phyloP scores from a whole-genome alignment of 2,888 invertebrate genomes.

The Pristionchus fissidentatus region DNA sequence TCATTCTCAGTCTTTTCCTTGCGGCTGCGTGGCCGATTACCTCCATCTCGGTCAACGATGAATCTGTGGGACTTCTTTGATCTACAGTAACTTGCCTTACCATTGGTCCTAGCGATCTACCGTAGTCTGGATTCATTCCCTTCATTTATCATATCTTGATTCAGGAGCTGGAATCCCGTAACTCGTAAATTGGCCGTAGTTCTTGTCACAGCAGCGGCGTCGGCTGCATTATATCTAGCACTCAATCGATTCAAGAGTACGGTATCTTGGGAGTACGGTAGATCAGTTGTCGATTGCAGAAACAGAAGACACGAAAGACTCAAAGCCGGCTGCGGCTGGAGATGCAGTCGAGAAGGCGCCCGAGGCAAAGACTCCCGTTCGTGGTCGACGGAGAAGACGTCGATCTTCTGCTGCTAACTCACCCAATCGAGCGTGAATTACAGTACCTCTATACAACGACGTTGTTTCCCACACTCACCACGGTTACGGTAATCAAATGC shows the following conservation, averaged over 20 bases:
- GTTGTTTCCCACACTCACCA: conserved; percentile 21
- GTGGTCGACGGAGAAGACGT: conserved; percentile 22
- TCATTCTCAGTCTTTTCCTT: conserved; percentile 39
- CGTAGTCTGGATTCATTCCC: neutral
- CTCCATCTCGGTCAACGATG: conserved; percentile 8
- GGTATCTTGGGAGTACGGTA: neutral
- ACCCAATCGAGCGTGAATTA: too few relatives aligned
- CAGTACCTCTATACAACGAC: too few relatives aligned
- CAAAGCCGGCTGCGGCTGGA: conserved; percentile 13
- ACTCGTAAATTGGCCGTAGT: conserved; percentile 41
- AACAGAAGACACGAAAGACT: conserved; percentile 17
- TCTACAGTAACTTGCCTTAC: neutral
- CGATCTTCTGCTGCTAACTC: conserved; percentile 20
- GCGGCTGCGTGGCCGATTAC: conserved; percentile 28
- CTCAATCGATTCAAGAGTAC: conserved; percentile 32
- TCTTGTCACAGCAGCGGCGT: conserved; percentile 22
- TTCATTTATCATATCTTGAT: neutral
- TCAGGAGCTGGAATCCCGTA: conserved; percentile 41
- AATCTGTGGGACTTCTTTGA: conserved; percentile 33
- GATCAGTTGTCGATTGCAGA: neutral
- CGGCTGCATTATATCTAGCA: conserved; percentile 31
- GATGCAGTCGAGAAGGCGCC: neutral
- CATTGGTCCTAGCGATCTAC: too few relatives aligned
- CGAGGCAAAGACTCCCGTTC: conserved; percentile 19
- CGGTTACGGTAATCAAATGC: neutral